Base-by-base conservation (phyloP, 2,888 invertebrate genomes). In the Ctena decussata region DNA sequence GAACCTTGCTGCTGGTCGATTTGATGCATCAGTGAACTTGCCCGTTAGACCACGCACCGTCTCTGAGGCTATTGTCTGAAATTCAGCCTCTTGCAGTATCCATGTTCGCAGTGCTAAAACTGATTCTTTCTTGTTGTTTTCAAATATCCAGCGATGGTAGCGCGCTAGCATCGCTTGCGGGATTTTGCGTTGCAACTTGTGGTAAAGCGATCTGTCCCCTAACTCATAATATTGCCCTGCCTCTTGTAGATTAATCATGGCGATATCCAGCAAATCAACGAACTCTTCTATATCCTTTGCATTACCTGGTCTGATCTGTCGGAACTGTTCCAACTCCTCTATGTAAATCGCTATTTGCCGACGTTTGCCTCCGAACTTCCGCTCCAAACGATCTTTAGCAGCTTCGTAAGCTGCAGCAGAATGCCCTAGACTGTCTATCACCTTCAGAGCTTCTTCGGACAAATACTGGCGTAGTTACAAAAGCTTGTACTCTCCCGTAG, bases 401-500 rank as follows among this genome's bases (percentile, higher is more conserved):
- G 82, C 82, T n/a, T 65, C 53, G 72, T 82, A 86, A 18, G 82
- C 82, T 11, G 24, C 32, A 21, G 80, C 73, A 6, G 86, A 86
- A 57, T 86, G 75, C n/a, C 82, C 82, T 0, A 82, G 69, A 35
- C 30, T 82, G 41, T 86, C 86, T 11, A 85, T 74, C 11, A 57
- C 75, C 21, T 75, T 81, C 15, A 80, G 46, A 18, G 82, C 80
- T 18, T 82, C 74, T 37, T 86, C 86, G 21, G 69, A 24, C 18
- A 89, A 49, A 73, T 80, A 89, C 30, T 89, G 89, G 8, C 84
- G n/a, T 12, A 89, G 49, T 39, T 89, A 84, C 71, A n/a, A n/a
- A n/a, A n/a, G n/a, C n/a, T n/a, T n/a, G n/a, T n/a, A n/a, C n/a
- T n/a, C n/a, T n/a, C n/a, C 53, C 21, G 86, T 86, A 0, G 86